Base-by-base conservation (phyloP, 1,140 invertebrate genomes). In the Meloidogyne exigua region DNA sequence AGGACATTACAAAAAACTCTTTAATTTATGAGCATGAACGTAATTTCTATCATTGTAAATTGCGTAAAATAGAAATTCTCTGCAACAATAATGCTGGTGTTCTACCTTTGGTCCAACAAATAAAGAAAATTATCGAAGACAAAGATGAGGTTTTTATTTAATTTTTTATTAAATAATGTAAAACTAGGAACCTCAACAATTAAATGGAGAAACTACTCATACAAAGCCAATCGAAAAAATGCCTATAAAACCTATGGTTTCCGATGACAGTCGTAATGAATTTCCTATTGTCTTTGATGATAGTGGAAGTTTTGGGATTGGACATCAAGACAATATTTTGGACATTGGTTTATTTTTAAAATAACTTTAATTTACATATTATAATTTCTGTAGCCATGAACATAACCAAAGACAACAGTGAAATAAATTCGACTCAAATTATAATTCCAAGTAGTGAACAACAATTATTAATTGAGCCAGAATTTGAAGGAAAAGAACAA, bases 41-140 rank as follows among this genome's bases (percentile, higher is more conserved):
- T 88, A 95, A 99, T 90, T 99, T 99, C 88, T 99, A 99, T 89
- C 99, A 97, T 89, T 94, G 93, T 76, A 99, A 99, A 90, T 90
- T 99, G 85, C 91, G 96, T 85, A 94, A 97, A 86, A 97, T 99
- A 88, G 96, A 99, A 91, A 92, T 98, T 68, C 92, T 97, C 89
- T 98, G 96, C 25, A 65, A 76, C 10, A n/a, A 39, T 11, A 64
- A 65, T 65, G 57, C 25, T 57, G 18, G 18, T 7, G 44, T 49
- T 49, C 21, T n/a, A 57, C 5, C 49, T n/a, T 9, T 57, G 10
- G 18, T 57, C 13, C 18, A n/a, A n/a, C 49, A 57, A 57, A 57
- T 57, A 57, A 18, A 57, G 21, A 57, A 57, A 21, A 57, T 57
- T n/a, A 57, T 57, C 21, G 18, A 57, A 21, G 18, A 57, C n/a